Evolutionary conservation across 1,140 invertebrate genomes (phyloP), one percentile per base, ranked within the genome.

Genomic region (Leptinotarsa lineolata): DNA sequence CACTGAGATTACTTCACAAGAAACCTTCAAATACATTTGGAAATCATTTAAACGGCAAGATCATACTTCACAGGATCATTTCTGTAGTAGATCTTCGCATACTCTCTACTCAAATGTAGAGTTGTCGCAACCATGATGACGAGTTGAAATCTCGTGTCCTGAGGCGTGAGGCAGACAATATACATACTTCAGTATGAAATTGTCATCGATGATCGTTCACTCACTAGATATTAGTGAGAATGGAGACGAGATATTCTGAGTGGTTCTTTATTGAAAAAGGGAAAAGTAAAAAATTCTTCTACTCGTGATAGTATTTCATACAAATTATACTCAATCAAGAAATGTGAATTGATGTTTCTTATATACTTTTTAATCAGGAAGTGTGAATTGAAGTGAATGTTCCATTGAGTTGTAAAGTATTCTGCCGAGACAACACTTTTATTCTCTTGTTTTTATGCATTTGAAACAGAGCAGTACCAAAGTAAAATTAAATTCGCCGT

Each of bases 51-150:
- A 48, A 1, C 12, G 1, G 3, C 46, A 87, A 86, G 86, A 87
- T 85, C 85, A 84, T 86, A 84, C 86, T 87, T 86, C 85, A 85
- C 85, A 86, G 86, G 86, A 87, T 87, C 85, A 86, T 85, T 86
- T 86, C 86, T 87, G 85, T 86, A 87, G 86, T 86, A 83, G 79
- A 83, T 85, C 83, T 86, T 83, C 81, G 76, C 76, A 81, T 75
- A 80, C 81, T 83, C 70, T 67, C n/a, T 67, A 72, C 66, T 72
- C 74, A 75, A 70, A 72, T 20, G 66, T 68, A 67, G 70, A 72
- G 69, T 75, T 70, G 54, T 68, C 3, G 22, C 2, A 24, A 24
- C 3, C 70, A 72, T 68, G 74, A 72, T 72, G 74, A 75, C 16
- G 74, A 72, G 74, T 39, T 16, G 59, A 8, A 75, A 70, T 15